Percentiles rank a stretch among this genome's conserved stretches.
These are phyloP conservation scores for Sibirionetta formosa DNA, from an alignment of 2,797 vertebrate genomes.

Conservation along the genomic window DNA sequence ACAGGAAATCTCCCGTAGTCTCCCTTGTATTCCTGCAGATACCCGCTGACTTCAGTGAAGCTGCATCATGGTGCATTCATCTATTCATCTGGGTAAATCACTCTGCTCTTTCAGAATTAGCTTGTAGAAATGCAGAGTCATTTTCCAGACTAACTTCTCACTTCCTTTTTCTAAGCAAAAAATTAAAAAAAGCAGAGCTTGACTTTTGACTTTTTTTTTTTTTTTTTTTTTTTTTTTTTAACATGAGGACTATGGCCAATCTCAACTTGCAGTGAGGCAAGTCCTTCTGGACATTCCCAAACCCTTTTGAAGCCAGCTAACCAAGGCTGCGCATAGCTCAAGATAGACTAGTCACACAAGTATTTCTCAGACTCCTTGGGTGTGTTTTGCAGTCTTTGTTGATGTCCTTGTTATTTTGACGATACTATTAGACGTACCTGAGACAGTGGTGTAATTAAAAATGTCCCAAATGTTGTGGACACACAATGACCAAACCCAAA, in stretches of 20 bases:
- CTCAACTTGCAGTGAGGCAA: background rate
- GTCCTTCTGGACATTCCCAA: background rate
- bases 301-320: conserved; percentile 26
- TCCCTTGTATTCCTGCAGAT: background rate
- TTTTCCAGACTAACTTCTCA: background rate
- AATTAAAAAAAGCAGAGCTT: background rate
- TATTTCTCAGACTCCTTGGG: background rate
- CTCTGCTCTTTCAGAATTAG: background rate
- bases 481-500: conserved; percentile 61
- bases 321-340: background rate
- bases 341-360: conserved; percentile 25
- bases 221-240: too few species aligned
- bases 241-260: background rate
- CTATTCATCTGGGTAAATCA: background rate
- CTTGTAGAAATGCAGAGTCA: background rate
- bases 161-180: conserved; percentile 8
- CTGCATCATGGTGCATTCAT: background rate
- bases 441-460: background rate
- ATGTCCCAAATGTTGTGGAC: background rate
- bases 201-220: background rate
- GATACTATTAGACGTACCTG: background rate
- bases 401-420: conserved; percentile 37
- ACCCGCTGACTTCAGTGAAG: background rate
- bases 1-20: background rate
- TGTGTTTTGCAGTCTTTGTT: conserved; percentile 37